A percentile compares a stretch with the other conserved stretches of the same genome.
These are phyloP conservation scores for Camponotus fellah DNA, from an alignment of 2,888 invertebrate genomes.

Conservation along the genomic window DNA sequence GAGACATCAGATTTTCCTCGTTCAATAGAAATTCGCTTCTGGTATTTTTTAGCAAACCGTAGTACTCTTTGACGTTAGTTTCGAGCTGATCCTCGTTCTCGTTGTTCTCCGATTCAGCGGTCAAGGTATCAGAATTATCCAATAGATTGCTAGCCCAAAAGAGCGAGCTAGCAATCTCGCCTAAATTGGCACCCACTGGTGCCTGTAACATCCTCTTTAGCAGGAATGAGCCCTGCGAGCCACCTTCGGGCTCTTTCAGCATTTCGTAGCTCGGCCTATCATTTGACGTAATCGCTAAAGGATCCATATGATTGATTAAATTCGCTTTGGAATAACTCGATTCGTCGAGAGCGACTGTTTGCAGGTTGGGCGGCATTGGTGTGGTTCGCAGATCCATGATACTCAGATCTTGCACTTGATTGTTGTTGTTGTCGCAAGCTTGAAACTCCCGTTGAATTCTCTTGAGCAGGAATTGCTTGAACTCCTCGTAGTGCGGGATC, in stretches of 20 bases:
- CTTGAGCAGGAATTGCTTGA: constrained; percentile 78
- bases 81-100: constrained; percentile 75
- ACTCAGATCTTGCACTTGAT: constrained; percentile 66
- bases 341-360: constrained; percentile 55
- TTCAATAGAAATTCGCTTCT: constrained; percentile 69
- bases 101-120: constrained; percentile 81
- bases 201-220: constrained; percentile 84
- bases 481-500: constrained; percentile 79
- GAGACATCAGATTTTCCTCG: constrained; percentile 61
- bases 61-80: constrained; percentile 67
- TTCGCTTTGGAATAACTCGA: constrained; percentile 55
- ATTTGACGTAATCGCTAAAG: constrained; percentile 59
- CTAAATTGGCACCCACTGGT: constrained; percentile 82
- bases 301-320: constrained; percentile 58
- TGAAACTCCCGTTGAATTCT: constrained; percentile 78
- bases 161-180: constrained; percentile 81
- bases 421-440: constrained; percentile 76
- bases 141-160: constrained; percentile 72
- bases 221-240: constrained; percentile 73
- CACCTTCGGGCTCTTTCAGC: constrained; percentile 62
- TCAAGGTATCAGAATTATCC: constrained; percentile 83
- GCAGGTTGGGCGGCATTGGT: constrained; percentile 60
- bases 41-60: constrained; percentile 67
- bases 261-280: constrained; percentile 61
- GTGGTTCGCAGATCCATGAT: constrained; percentile 78